Conservation (phyloP, 2,113 vertebrate genomes). For the Boleophthalmus pectinirostris region DNA sequence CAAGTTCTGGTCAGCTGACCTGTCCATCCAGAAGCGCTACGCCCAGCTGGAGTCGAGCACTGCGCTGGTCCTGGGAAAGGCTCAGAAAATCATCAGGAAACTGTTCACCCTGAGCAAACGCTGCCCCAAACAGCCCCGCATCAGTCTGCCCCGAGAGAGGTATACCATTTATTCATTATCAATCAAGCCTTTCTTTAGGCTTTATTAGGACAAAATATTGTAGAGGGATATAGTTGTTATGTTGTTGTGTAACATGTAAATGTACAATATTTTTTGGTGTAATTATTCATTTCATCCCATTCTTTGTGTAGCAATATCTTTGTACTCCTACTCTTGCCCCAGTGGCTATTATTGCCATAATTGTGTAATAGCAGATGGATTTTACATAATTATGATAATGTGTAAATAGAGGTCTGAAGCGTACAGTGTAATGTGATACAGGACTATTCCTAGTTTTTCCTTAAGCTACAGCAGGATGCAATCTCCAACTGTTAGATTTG, state of each 20-base stretch:
- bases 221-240: too few relatives aligned
- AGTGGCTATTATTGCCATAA: not conserved
- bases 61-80: slow-evolving; percentile 85
- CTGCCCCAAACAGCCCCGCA: slow-evolving; percentile 89
- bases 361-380: not conserved
- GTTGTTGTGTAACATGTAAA: too few relatives aligned
- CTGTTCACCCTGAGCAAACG: slow-evolving; percentile 96
- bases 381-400: not conserved
- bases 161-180: slow-evolving; percentile 47
- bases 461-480: not conserved
- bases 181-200: too few relatives aligned
- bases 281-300: too few relatives aligned
- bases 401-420: not conserved
- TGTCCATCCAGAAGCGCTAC: slow-evolving; percentile 86
- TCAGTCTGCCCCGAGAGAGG: slow-evolving; percentile 92
- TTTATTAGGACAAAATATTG: too few relatives aligned
- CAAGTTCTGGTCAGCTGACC: slow-evolving; percentile 89
- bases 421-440: not conserved
- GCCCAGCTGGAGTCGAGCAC: slow-evolving; percentile 85
- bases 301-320: not conserved
- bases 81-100: slow-evolving; percentile 86
- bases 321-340: not conserved
- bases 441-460: not conserved
- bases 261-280: too few relatives aligned
- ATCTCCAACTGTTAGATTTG: not conserved